Evolutionary conservation across 2,113 vertebrate genomes (phyloP), one percentile per base, ranked within the genome.

Genomic region (Anser cygnoides): DNA sequence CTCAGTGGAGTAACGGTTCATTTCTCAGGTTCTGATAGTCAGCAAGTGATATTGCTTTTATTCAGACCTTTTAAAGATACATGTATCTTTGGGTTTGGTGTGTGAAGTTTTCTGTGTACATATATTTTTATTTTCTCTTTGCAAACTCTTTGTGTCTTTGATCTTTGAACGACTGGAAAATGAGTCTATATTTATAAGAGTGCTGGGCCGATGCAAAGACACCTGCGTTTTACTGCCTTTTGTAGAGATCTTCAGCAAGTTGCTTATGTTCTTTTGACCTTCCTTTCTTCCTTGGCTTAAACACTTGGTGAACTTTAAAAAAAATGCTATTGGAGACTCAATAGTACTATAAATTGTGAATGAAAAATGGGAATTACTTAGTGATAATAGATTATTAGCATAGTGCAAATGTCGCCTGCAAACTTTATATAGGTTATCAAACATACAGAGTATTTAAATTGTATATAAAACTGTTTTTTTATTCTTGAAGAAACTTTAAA

Each of bases 401-500:
- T 14, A 63, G 35, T 25, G 33, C 39, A 61, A 81, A 87, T 10
- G 19, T 76, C 74, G 79, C n/a, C 35, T 68, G 65, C 72, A 87
- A 84, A 52, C 41, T 93, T 92, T 90, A 70, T 71, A 31, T 43
- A 59, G 73, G 37, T 9, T 81, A 78, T 90, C 65, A 84, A 89
- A 91, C 0, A 0, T 54, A 39, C 9, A 39, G 31, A 44, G 41
- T 46, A 55, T 75, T 85, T 85, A 8, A 90, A 91, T 49, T 17
- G 21, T 66, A 49, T 31, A 35, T 58, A 65, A 96, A 76, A 52
- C 25, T 25, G 17, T 22, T 46, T 10, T 87, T 88, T 91, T 75
- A 88, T 85, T 71, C 63, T 77, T 84, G 59, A 68, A 84, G 92
- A 92, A 55, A 50, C 88, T 89, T 71, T 59, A 74, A 86, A 59